Percentiles rank a stretch among this genome's conserved stretches.
Evolutionary conservation across 1,140 invertebrate species (phyloP).

Genomic region (Pachypsylla venusta): DNA sequence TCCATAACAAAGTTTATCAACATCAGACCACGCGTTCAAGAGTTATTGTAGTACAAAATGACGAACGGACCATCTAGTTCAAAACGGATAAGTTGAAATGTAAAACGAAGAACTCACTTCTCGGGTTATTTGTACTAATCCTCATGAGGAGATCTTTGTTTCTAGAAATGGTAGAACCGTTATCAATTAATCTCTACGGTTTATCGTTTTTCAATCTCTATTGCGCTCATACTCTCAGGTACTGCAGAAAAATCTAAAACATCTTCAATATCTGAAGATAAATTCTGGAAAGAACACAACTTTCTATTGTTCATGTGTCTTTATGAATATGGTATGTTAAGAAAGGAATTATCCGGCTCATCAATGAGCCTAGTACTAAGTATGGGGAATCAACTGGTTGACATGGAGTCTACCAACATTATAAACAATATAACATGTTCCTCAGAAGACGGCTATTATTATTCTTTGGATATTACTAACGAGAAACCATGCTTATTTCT

Average conservation of each 20-base stretch:
- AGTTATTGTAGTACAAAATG: too few relatives aligned
- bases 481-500: neutral
- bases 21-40: too few relatives aligned
- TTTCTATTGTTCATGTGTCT: neutral
- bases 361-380: neutral
- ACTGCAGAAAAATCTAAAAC: conserved; percentile 7
- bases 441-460: neutral
- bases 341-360: neutral
- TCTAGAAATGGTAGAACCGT: too few relatives aligned
- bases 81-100: too few relatives aligned
- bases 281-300: neutral
- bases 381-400: neutral
- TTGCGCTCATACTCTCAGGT: too few relatives aligned
- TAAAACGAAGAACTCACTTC: too few relatives aligned
- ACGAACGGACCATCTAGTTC: too few relatives aligned
- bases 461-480: neutral
- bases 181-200: too few relatives aligned
- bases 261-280: neutral
- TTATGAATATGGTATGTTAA: neutral
- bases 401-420: neutral
- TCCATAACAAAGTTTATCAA: too few relatives aligned
- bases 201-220: too few relatives aligned
- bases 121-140: too few relatives aligned
- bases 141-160: too few relatives aligned
- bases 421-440: neutral